Evolutionary conservation across 2,888 invertebrate genomes (phyloP), one percentile per base, ranked within the genome.

Genomic region (Steinernema hermaphroditum): DNA sequence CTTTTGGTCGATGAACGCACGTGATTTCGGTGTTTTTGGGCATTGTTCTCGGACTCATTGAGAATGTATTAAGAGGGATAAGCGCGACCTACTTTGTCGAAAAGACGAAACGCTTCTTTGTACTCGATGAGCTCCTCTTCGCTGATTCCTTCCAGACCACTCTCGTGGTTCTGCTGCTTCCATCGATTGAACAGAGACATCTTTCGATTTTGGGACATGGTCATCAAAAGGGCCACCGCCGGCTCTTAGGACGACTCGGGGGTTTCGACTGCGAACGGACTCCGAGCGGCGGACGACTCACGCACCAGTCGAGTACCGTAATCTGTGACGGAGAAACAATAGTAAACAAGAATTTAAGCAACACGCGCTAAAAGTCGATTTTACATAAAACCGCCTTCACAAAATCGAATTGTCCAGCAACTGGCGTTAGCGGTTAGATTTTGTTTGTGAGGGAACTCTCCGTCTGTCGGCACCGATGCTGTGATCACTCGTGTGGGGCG

Each of bases 71-170:
- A n/a, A 4, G 24, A 12, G 29, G 24, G 43, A 46, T 29, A 29
- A 27, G 24, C 14, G 27, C 71, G n/a, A 57, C 77, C 29, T 62
- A 84, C 86, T 82, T 86, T 86, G 76, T 86, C 86, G 75, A 86
- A 86, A 34, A 86, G 78, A 71, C 85, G 71, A 76, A 86, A 86
- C 27, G 86, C 86, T 69, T 86, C 86, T 69, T 82, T 82, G 76
- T 82, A 86, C 72, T 86, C 86, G 74, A 82, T 79, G 76, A 86
- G 76, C 77, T 86, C 86, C 72, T 86, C 86, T 69, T 83, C 83
- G 72, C 81, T 83, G 70, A 86, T 82, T 24, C 84, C 85, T 70
- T 86, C 86, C 44, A 85, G 74, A 8, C 78, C 82, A 16, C 76
- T 76, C 24, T 79, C 81, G 68, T 75, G 50, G 32, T 72, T 70